Evolutionary conservation across 2,113 vertebrate species (phyloP).

Genomic region (Aptenodytes forsteri): DNA sequence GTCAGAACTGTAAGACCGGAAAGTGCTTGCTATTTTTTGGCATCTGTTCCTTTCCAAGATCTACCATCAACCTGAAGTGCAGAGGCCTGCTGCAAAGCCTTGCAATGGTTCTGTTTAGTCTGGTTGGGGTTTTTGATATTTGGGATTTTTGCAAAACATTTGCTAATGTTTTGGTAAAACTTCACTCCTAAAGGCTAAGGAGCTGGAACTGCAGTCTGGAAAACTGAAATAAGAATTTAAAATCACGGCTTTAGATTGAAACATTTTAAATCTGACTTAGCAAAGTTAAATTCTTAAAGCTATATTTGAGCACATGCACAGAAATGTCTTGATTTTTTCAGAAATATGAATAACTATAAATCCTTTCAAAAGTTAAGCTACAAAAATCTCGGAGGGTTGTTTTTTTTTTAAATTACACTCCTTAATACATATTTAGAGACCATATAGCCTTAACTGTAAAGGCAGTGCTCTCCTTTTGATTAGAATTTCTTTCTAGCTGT

Average conservation of each 20-base stretch:
- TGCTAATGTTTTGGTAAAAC: background rate
- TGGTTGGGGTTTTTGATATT: rapidly evolving
- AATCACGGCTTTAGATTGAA: background rate
- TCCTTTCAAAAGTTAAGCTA: background rate
- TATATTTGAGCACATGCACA: background rate
- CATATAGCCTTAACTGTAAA: background rate
- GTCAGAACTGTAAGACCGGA: background rate
- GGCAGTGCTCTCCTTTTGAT: background rate
- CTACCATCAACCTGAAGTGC: background rate
- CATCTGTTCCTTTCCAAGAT: background rate
- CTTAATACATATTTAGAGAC: background rate
- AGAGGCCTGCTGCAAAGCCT: background rate
- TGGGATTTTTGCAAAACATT: background rate
- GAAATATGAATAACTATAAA: background rate
- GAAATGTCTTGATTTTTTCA: background rate
- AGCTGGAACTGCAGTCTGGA: background rate
- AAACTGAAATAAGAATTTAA: background rate
- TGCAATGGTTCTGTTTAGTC: background rate
- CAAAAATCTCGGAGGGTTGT: background rate
- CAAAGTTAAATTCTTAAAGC: background rate
- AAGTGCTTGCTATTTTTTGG: background rate
- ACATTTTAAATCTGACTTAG: background rate
- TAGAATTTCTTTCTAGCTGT: background rate
- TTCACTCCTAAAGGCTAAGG: background rate
- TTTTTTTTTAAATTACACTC: background rate